Conservation (phyloP, 2,113 vertebrate species). For the Trematomus loennbergii region DNA sequence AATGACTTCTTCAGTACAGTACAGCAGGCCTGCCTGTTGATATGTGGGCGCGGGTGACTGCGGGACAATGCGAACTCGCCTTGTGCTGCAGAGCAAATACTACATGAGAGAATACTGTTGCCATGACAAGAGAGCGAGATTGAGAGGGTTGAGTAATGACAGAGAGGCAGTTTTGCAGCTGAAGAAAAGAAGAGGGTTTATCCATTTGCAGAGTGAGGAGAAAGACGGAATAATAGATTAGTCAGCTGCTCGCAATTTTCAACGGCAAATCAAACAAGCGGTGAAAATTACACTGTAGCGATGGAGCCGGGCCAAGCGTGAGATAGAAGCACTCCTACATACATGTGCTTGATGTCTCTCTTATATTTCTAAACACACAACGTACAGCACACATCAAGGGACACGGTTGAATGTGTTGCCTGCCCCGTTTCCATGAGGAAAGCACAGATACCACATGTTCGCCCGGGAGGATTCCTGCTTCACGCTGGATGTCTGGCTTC, state of each 20-base stretch:
- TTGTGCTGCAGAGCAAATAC: conserved; percentile 73
- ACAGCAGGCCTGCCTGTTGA: conserved; percentile 80
- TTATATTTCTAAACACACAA: conserved; percentile 15
- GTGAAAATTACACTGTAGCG: conserved; percentile 66
- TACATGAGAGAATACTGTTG: conserved; percentile 75
- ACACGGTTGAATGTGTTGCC: conserved; percentile 12
- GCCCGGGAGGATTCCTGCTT: conserved; percentile 49
- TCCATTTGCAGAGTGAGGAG: conserved; percentile 58
- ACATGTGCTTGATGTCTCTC: conserved; percentile 56
- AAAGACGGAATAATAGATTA: conserved; percentile 76
- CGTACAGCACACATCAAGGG: conserved; percentile 30
- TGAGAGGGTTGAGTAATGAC: conserved; percentile 63
- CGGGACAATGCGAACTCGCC: conserved; percentile 75
- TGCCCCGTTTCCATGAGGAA: conserved; percentile 33
- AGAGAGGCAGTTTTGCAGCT: conserved; percentile 60
- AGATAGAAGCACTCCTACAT: conserved; percentile 68
- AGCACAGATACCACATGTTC: conserved; percentile 31
- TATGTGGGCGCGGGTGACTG: conserved; percentile 81
- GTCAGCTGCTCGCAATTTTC: conserved; percentile 73
- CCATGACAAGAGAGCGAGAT: conserved; percentile 77
- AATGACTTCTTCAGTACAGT: conserved; percentile 75
- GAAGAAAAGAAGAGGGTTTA: conserved; percentile 65
- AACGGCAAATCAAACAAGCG: conserved; percentile 60
- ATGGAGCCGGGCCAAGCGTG: conserved; percentile 71
- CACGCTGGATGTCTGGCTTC: conserved; percentile 60